phyloP scores from a whole-genome alignment of 2,888 invertebrate genomes.

The Gibbula magus region DNA sequence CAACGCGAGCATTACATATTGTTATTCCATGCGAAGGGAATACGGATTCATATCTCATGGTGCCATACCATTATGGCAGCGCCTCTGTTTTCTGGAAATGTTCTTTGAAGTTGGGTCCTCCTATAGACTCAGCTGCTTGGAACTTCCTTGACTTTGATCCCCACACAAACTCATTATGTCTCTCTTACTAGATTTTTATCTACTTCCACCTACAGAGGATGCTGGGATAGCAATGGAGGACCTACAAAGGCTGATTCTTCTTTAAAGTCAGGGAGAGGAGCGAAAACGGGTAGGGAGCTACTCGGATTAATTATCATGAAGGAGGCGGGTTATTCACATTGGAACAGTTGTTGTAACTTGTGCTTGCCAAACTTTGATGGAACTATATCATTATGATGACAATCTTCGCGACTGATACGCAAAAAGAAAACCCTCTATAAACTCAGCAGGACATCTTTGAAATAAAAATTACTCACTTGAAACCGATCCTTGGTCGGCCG shows the following conservation, averaged over 20 bases:
- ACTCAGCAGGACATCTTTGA: slow-evolving; percentile 13
- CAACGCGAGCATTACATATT: not conserved
- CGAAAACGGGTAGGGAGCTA: not conserved
- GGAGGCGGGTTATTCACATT: not conserved
- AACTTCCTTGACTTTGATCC: slow-evolving; percentile 16
- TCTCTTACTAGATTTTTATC: slow-evolving; percentile 18
- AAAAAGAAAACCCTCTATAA: slow-evolving; percentile 1
- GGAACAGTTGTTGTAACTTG: slow-evolving; percentile 4
- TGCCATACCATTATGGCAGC: not conserved
- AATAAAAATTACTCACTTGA: slow-evolving; percentile 17
- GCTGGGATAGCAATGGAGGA: not conserved
- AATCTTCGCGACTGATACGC: not conserved
- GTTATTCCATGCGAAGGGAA: slow-evolving; percentile 5
- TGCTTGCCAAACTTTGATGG: not conserved
- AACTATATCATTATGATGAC: slow-evolving; percentile 10
- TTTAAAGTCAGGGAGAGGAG: not conserved
- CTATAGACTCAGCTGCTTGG: not conserved
- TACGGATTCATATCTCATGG: not conserved
- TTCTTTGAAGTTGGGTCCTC: slow-evolving; percentile 1
- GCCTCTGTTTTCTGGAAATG: slow-evolving; percentile 2
- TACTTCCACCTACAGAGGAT: not conserved
- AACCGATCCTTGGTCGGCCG: not conserved
- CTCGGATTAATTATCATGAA: slow-evolving; percentile 2
- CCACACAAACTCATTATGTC: slow-evolving; percentile 20
- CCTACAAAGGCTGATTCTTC: slow-evolving; percentile 16